Conservation (phyloP, 2,888 invertebrate species). For the Mesoligia furuncula region DNA sequence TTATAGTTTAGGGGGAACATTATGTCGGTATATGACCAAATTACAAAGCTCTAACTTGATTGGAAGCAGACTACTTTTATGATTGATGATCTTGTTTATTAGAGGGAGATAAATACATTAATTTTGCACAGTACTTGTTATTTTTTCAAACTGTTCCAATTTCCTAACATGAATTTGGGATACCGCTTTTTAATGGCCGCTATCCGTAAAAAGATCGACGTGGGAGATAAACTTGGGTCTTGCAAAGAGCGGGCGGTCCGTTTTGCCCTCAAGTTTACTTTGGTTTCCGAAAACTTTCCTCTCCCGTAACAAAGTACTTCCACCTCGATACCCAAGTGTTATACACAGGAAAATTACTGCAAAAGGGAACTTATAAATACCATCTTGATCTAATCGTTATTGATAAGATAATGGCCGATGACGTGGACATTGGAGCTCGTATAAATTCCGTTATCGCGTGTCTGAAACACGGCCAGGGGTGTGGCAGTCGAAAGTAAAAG, state of each 20-base stretch:
- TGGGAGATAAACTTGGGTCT: neutral
- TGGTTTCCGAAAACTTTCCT: neutral
- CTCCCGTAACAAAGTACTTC: slow-evolving; percentile 4
- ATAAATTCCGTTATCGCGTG: slow-evolving; percentile 73
- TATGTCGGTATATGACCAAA: neutral
- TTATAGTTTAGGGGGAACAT: slow-evolving; percentile 18
- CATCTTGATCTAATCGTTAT: slow-evolving; percentile 58
- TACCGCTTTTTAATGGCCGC: neutral
- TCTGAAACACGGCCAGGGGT: slow-evolving; percentile 71
- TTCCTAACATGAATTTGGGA: neutral
- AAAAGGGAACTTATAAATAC: slow-evolving; percentile 31
- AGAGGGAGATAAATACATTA: neutral
- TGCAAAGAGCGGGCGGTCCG: neutral
- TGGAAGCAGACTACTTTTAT: neutral
- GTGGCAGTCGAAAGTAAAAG: slow-evolving; percentile 73
- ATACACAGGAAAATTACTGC: slow-evolving; percentile 36
- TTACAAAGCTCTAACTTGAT: slow-evolving; percentile 17
- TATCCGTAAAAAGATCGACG: neutral
- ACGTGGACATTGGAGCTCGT: slow-evolving; percentile 59
- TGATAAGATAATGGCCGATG: slow-evolving; percentile 67
- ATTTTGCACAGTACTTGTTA: neutral
- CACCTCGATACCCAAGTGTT: neutral
- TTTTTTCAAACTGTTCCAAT: neutral
- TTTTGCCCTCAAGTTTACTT: neutral
- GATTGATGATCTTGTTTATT: slow-evolving; percentile 8